These are phyloP conservation scores for Pagetopsis macropterus DNA, from an alignment of 2,797 vertebrate genomes.

Conservation along the genomic window DNA sequence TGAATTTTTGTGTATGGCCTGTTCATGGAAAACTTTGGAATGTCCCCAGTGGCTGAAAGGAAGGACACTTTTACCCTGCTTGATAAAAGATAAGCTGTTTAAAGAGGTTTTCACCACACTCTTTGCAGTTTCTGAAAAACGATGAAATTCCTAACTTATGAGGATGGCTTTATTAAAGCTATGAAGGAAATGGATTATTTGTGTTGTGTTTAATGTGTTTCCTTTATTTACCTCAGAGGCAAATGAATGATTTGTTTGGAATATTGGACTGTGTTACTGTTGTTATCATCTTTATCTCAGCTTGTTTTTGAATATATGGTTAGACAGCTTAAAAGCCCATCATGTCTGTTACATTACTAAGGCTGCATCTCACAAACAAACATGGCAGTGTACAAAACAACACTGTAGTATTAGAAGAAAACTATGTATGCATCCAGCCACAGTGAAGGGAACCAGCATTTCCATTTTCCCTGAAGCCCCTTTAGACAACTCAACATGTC, in stretches of 20 bases:
- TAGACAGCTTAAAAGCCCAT: background rate
- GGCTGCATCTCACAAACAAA: background rate
- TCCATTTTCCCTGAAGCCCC: background rate
- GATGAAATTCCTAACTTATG: background rate
- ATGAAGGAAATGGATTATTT: background rate
- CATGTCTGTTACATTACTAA: background rate
- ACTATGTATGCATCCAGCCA: background rate
- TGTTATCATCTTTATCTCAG: background rate
- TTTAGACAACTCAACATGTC: background rate
- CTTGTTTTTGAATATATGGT: background rate
- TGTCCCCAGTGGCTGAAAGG: background rate
- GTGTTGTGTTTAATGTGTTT: background rate
- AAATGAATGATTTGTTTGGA: background rate
- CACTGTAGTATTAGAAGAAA: background rate
- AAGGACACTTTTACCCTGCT: background rate
- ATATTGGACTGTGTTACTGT: background rate
- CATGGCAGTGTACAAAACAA: background rate
- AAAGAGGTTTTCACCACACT: background rate
- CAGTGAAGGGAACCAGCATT: background rate
- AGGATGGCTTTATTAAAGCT: background rate
- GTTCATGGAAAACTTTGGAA: background rate
- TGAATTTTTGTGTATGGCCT: background rate
- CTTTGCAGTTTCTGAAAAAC: background rate
- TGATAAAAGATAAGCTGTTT: constrained; percentile 1
- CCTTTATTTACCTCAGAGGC: background rate